Evolutionary conservation across 1,140 invertebrate species (phyloP), one percentile per base, ranked within the genome.

Genomic region (Leptinotarsa texana): DNA sequence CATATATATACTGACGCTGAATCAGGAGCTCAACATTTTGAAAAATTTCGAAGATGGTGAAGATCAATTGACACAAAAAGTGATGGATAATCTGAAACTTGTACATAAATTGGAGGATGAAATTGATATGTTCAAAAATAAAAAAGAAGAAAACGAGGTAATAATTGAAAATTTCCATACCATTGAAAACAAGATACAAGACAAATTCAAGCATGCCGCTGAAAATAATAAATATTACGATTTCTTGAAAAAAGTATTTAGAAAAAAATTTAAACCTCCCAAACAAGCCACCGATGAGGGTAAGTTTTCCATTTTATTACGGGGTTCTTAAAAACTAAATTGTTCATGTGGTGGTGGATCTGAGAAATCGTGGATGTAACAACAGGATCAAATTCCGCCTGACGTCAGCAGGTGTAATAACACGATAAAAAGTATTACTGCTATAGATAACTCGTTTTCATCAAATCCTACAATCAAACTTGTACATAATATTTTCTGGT

Each of bases 21-120:
- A 94, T 85, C 91, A 94, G 83, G 94, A 96, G 85, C 86, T 95
- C 76, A 88, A 92, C 15, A 90, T 95, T 63, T 83, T 96, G 1
- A 92, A 91, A 80, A 89, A 93, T 47, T 95, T 90, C 81, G 93
- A 95, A 83, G 88, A 89, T 66, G 87, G 89, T 66, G 94, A 96
- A 84, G 89, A 91, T 74, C 80, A 87, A 42, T 84, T 95, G 17
- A 87, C 88, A 15, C 86, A 88, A 33, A 90, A 89, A 81, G 89
- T 82, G 3, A 78, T 83, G 83, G 82, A 73, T 17, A 90, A 91
- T 86, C 80, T 89, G 69, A 84, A 89, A 82, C 86, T 92, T 84
- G 89, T 91, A 73, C 75, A 87, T 48, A 86, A 88, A 65, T 87
- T 88, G 85, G 84, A 87, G 66, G 75, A 77, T 66, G 57, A 33